Evolutionary conservation across 2,113 vertebrate genomes (phyloP), one percentile per base, ranked within the genome.

Genomic region (Benitochromis conjunctus): DNA sequence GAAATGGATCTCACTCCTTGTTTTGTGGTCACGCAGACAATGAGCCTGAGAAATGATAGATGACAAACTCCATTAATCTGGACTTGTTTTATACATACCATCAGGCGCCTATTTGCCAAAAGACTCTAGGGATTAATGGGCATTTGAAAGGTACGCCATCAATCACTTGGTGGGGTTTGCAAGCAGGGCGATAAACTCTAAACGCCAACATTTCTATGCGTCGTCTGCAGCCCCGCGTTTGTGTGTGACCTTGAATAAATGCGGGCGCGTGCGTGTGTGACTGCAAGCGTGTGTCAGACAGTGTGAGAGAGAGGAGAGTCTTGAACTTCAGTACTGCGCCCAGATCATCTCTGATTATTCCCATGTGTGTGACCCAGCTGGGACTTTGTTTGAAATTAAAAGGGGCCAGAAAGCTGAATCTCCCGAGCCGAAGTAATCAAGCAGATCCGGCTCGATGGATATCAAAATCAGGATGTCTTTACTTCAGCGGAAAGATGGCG

Each of bases 281-380:
- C 24, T 74, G 24, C 43, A 18, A 29, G 71, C 38, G 24, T 48
- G 46, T 81, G 24, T 55, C 55, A 76, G 69, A 43, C n/a, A 64
- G 46, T n/a, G 58, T 43, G 13, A 48, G 54, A 80, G 46, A 48
- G 46, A 55, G 26, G 56, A 83, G 90, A 64, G 86, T 83, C 46
- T 87, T 79, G 26, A 87, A 80, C 64, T 81, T 83, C 36, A 86
- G 38, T 87, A 89, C 77, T 88, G 79, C 24, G n/a, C 85, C 31
- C 84, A 88, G 83, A 93, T 90, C 84, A 81, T 69, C 66, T 66
- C 55, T 93, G 89, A 94, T 92, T 87, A 90, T 89, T 94, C 89
- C 94, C 94, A 94, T 92, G 92, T 93, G 92, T 92, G 87, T 66
- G 57, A 79, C 82, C 89, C 53, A 55, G 83, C 91, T 34, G 84